Percentiles rank a stretch among this genome's conserved stretches.
Conservation (phyloP, 2,888 invertebrate genomes). For the Synergus gifuensis region DNA sequence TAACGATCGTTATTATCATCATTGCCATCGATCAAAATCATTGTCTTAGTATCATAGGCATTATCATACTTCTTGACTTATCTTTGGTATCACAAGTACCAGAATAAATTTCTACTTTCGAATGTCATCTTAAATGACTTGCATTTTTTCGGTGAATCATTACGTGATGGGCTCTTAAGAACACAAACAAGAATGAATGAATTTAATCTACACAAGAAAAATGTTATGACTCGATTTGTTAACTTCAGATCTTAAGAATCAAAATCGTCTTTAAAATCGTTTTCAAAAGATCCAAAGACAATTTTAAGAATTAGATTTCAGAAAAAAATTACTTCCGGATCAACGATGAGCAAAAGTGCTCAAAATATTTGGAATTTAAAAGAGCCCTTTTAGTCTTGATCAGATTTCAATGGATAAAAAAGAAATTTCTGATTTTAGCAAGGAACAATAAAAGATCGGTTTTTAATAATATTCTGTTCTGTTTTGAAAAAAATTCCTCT, state of each 20-base stretch:
- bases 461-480: not conserved
- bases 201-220: not conserved
- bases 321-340: not conserved
- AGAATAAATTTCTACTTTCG: slow-evolving; percentile 36
- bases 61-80: slow-evolving; percentile 29
- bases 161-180: not conserved
- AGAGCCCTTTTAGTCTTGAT: not conserved
- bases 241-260: too few relatives aligned
- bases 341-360: not conserved
- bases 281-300: not conserved
- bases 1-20: slow-evolving; percentile 30
- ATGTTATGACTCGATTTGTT: too few relatives aligned
- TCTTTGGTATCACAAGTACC: slow-evolving; percentile 38
- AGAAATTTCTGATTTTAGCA: not conserved
- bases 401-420: not conserved
- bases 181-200: not conserved
- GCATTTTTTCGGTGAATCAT: not conserved
- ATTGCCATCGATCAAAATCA: slow-evolving; percentile 30
- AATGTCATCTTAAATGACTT: not conserved
- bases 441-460: not conserved
- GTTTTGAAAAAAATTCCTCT: not conserved
- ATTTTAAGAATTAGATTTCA: not conserved
- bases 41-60: slow-evolving; percentile 22
- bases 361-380: not conserved
- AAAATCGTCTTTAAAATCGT: not conserved